Conservation (phyloP, 2,888 invertebrate species). For the Ectemnius cavifrons region DNA sequence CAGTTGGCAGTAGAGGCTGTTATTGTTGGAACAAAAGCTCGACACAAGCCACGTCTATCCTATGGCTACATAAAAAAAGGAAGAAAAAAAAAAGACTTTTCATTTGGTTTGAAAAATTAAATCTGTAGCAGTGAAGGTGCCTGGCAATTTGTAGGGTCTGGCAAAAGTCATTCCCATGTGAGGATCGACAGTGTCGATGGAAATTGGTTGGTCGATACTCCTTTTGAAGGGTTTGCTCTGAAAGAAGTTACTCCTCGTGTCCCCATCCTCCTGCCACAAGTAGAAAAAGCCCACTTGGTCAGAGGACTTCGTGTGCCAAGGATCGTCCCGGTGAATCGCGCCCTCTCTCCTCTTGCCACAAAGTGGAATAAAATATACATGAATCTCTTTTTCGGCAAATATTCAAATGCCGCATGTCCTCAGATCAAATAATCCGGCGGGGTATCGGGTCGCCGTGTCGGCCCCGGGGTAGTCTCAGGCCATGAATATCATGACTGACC, state of each 20-base stretch:
- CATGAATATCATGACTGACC: constrained; percentile 78
- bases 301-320: constrained; percentile 2
- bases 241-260: background rate
- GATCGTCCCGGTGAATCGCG: background rate
- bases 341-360: constrained; percentile 28
- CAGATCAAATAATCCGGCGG: constrained; percentile 73
- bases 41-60: background rate
- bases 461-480: constrained; percentile 74
- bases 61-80: too few relatives aligned
- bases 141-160: background rate
- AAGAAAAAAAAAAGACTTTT: background rate
- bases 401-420: constrained; percentile 72
- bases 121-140: too few relatives aligned
- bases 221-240: constrained; percentile 42
- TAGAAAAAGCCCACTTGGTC: constrained; percentile 1
- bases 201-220: constrained; percentile 58
- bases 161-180: constrained; percentile 23
- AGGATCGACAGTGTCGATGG: background rate
- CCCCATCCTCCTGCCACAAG: too few relatives aligned
- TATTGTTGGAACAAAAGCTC: background rate
- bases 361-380: constrained; percentile 74
- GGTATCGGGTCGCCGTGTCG: constrained; percentile 67
- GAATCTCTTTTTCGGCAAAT: constrained; percentile 69
- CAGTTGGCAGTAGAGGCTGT: background rate
- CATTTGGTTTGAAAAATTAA: too few relatives aligned